Base-by-base conservation (phyloP, 2,797 vertebrate genomes). In the Spinibarbus caldwelli region DNA sequence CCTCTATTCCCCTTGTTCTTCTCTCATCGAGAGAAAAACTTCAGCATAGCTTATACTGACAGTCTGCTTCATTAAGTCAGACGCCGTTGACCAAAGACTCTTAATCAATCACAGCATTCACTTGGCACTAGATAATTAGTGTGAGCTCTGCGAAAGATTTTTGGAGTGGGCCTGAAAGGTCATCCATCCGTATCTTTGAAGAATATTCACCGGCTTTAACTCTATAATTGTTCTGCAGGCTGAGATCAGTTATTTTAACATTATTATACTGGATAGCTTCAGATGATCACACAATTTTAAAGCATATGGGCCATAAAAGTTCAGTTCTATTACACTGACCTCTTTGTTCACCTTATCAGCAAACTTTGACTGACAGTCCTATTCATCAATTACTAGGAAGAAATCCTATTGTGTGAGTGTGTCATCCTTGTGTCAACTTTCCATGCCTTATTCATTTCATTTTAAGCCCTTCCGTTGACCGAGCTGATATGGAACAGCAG, bases 401-500 rank as follows among this genome's bases (percentile, higher is more conserved):
- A 73, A 57, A 23, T 64, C 66, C 6, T n/a, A n/a, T 43, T 73
- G 70, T 52, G 57, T 85, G 84, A 57, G 82, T 88, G 88, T 87
- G 81, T 43, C 78, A 59, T 89, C 76, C 26, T 79, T 64, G 70
- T 59, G 29, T 34, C 49, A 77, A 71, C 79, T 80, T 59, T 67
- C 81, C 83, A 93, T 89, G 91, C 90, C 89, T 91, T 93, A 94
- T 93, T 94, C 93, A 88, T 88, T 91, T 90, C 87, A 90, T 90
- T 91, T 80, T 72, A 31, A 52, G 89, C 87, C 89, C 88, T 86
- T 93, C 41, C 72, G 73, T 83, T 76, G 84, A 79, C 83, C 79
- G 47, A 72, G 64, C 59, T 64, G 78, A 70, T 86, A 89, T 85
- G 83, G 57, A 88, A 76, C 52, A 80, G 83, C 15, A 78, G 80